phyloP scores from a whole-genome alignment of 2,113 vertebrate species.

The Pelecanus crispus region DNA sequence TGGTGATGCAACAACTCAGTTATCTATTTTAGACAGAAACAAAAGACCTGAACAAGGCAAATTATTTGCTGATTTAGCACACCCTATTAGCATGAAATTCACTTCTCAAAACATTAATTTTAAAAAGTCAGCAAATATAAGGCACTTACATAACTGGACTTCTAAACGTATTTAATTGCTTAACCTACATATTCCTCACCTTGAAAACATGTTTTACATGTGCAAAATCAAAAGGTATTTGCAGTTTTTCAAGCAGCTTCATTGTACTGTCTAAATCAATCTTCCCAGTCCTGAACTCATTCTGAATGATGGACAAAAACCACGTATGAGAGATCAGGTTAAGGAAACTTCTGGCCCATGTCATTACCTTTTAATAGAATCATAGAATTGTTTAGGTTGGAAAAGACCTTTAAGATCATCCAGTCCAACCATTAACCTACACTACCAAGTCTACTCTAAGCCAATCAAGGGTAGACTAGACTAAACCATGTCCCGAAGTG shows the following conservation, averaged over 20 bases:
- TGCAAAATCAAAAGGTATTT: constrained; percentile 11
- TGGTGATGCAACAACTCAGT: neutral
- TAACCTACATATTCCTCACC: constrained; percentile 52
- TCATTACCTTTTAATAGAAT: neutral
- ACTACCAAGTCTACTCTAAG: too few species aligned
- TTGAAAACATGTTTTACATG: constrained; percentile 72
- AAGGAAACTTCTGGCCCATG: constrained; percentile 34
- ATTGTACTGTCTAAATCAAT: constrained; percentile 44
- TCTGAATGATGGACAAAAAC: constrained; percentile 64
- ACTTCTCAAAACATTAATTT: neutral
- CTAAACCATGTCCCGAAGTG: too few species aligned
- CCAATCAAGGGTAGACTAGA: too few species aligned
- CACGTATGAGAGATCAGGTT: constrained; percentile 53
- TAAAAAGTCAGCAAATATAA: neutral
- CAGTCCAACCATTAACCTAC: too few species aligned
- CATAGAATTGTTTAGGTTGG: too few species aligned
- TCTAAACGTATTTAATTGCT: neutral
- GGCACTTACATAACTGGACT: neutral
- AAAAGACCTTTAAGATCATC: too few species aligned
- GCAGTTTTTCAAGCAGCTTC: constrained; percentile 66
- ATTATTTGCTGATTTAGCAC: neutral
- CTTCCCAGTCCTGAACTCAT: constrained; percentile 68
- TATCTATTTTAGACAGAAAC: neutral
- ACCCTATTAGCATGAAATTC: neutral
- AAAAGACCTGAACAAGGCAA: neutral